Base-by-base conservation (phyloP, 2,888 invertebrate genomes). In the Papilio protenor region DNA sequence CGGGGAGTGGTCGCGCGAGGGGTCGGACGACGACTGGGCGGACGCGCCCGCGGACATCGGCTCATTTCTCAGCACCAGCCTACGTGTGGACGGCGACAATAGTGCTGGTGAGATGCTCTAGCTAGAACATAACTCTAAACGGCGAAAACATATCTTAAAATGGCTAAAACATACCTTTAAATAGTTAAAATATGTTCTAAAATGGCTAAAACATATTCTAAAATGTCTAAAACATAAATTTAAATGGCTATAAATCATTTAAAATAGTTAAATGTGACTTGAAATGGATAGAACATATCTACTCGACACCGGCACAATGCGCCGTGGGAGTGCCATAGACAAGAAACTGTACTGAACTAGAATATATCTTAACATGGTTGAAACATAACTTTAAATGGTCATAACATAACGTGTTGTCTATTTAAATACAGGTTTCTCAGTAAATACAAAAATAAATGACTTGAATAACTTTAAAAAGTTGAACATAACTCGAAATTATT, bases 31-130 rank as follows among this genome's bases (percentile, higher is more conserved):
- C 77, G 94, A 94, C 81, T 94, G 93, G 91, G 93, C 90, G 0
- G 93, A 93, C 83, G 90, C 93, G 27, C 91, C 94, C 0, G 83
- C 94, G 33, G 95, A 95, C 81, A 95, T 95, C 80, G 94, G 94
- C n/a, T 92, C 91, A 49, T 95, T 95, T 84, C 87, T 95, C 27
- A 90, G 92, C 82, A 95, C 95, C 3, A 81, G 87, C 76, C 84
- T 93, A 14, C 81, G 87, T 16, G 94, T 93, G 0, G 93, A 93
- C 80, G 94, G 93, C 0, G 94, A 94, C 75, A 92, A 93, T 47
- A 94, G 92, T 70, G 91, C 86, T 0, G 94, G 94, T 94, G 23
- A 80, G 86, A 40, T 10, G 23, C 23, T 40, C 3, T 0, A 8
- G 8, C 18, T 52, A 18, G 23, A 23, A 23, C 5, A 11, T 11